Percentiles rank a stretch among this genome's conserved stretches.
Conservation (phyloP, 2,888 invertebrate genomes). For the Saturnia japonica region DNA sequence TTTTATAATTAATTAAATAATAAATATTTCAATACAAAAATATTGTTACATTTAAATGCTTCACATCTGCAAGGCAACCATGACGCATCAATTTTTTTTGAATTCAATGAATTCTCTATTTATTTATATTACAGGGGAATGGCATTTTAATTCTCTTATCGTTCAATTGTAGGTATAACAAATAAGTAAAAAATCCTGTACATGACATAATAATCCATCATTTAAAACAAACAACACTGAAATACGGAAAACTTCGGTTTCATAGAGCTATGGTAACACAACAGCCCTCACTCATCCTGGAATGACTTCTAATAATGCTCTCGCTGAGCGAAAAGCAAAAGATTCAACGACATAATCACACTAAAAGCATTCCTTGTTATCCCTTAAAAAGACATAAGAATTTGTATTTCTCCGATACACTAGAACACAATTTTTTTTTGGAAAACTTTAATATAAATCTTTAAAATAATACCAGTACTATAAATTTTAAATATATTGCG, state of each 20-base stretch:
- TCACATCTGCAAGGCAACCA: too few relatives aligned
- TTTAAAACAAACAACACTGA: background rate
- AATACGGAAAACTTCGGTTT: background rate
- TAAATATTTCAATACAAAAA: too few relatives aligned
- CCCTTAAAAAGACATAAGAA: constrained; percentile 36
- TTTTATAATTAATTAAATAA: too few relatives aligned
- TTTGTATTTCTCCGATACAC: constrained; percentile 16
- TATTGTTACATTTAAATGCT: too few relatives aligned
- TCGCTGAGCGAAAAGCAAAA: constrained; percentile 54
- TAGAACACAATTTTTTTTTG: background rate
- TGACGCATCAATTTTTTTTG: too few relatives aligned
- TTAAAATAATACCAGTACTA: background rate
- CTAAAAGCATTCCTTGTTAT: constrained; percentile 68
- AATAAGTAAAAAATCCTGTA: background rate
- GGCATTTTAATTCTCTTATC: background rate
- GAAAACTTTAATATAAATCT: background rate
- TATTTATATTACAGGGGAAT: background rate
- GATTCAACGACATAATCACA: constrained; percentile 70
- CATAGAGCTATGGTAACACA: constrained; percentile 19
- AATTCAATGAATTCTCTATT: background rate
- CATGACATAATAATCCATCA: background rate
- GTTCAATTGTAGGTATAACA: background rate
- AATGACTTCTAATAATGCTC: constrained; percentile 64
- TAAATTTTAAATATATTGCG: background rate
- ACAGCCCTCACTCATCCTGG: constrained; percentile 33